Evolutionary conservation across 2,888 invertebrate genomes (phyloP).

Genomic region (Andrena bucephala): DNA sequence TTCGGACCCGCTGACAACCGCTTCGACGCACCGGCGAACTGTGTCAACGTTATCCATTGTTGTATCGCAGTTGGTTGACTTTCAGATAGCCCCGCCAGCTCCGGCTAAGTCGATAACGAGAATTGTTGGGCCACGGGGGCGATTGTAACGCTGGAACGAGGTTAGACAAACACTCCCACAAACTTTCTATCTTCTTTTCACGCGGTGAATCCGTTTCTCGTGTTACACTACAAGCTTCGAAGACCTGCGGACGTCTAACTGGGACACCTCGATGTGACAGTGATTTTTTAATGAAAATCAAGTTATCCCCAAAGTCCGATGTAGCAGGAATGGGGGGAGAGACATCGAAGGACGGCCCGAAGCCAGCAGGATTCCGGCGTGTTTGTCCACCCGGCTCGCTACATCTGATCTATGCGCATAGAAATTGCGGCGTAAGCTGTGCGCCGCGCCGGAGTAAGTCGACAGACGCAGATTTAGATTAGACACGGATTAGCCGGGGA

Average conservation of each 20-base stretch:
- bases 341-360: background rate
- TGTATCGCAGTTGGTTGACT: conserved; percentile 9
- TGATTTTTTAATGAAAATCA: background rate
- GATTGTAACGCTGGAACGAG: background rate
- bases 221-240: background rate
- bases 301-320: background rate
- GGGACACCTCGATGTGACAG: background rate
- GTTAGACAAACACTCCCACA: background rate
- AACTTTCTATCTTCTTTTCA: background rate
- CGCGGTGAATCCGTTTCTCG: background rate
- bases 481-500: conserved; percentile 47
- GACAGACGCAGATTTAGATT: conserved; percentile 49
- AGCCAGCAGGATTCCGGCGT: conserved; percentile 14
- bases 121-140: background rate
- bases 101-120: conserved; percentile 6
- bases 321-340: background rate
- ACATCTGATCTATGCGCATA: conserved; percentile 57
- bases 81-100: background rate
- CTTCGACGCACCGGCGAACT: background rate
- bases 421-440: conserved; percentile 59
- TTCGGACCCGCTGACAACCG: conserved; percentile 5
- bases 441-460: conserved; percentile 30
- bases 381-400: conserved; percentile 50
- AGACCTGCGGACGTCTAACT: background rate
- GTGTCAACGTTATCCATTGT: conserved; percentile 13